These are phyloP conservation scores for Streptopelia turtur DNA, from an alignment of 2,797 vertebrate genomes.

Conservation along the genomic window DNA sequence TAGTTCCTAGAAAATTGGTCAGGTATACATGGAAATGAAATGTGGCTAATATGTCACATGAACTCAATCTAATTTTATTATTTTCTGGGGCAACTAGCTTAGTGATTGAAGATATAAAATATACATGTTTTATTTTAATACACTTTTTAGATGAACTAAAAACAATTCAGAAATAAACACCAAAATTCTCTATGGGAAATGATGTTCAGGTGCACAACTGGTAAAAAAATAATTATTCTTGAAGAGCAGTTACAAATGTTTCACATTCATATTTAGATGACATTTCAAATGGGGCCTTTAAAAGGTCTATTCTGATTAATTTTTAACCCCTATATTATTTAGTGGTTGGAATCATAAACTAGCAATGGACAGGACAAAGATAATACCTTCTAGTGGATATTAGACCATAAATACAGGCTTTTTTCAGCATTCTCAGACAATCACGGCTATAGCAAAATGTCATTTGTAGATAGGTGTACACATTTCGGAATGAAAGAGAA, in stretches of 20 bases:
- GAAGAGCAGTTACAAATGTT: not conserved
- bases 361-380: not conserved
- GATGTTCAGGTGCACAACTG: not conserved
- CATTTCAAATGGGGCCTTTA: not conserved
- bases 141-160: not conserved
- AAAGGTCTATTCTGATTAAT: not conserved
- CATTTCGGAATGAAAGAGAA: not conserved
- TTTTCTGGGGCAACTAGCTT: not conserved
- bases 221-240: not conserved
- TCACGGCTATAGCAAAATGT: not conserved
- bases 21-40: not conserved
- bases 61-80: not conserved
- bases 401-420: not conserved
- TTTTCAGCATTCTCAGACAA: not conserved
- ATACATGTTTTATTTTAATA: not conserved
- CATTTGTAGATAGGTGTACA: accelerated
- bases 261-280: not conserved
- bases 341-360: not conserved
- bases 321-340: not conserved
- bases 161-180: not conserved
- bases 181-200: not conserved
- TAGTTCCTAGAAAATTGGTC: not conserved
- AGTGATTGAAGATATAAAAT: not conserved
- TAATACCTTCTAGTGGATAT: not conserved
- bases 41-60: not conserved